These are phyloP conservation scores for Noctua comes DNA, from an alignment of 2,888 invertebrate genomes.

Conservation along the genomic window DNA sequence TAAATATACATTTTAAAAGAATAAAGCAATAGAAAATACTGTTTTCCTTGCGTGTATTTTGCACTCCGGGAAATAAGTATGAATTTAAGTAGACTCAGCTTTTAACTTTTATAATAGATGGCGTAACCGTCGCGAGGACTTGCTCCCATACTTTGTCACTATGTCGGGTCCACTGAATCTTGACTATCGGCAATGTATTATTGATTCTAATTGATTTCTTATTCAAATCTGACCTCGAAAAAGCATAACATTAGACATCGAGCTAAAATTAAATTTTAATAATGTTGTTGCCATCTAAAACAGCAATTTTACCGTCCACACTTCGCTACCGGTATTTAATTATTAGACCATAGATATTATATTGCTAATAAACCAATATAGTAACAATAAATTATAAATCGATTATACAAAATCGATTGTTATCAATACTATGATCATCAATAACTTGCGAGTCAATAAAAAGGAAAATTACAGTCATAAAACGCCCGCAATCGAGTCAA, in stretches of 20 bases:
- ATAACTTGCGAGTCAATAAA: conserved; percentile 79
- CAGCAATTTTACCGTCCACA: conserved; percentile 27
- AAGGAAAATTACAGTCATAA: conserved; percentile 87
- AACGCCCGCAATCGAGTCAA: conserved; percentile 75
- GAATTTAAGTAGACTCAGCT: neutral
- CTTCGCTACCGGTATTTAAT: conserved; percentile 48
- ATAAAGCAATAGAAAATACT: neutral
- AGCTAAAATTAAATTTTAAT: conserved; percentile 2
- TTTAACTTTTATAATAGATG: conserved; percentile 52
- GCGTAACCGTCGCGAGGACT: conserved; percentile 41
- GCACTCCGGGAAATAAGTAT: neutral
- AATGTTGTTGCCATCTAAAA: conserved; percentile 28
- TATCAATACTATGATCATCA: conserved; percentile 76
- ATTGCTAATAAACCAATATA: conserved; percentile 52
- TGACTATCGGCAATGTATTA: conserved; percentile 11
- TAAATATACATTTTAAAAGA: neutral
- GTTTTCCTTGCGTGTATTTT: neutral
- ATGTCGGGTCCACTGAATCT: conserved; percentile 8
- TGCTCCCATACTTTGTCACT: conserved; percentile 2
- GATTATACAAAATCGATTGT: conserved; percentile 75
- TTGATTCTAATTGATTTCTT: conserved; percentile 40
- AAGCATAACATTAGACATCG: conserved; percentile 14
- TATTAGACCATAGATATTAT: neutral
- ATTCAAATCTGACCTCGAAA: conserved; percentile 47
- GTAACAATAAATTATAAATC: conserved; percentile 73